Evolutionary conservation across 2,797 vertebrate genomes (phyloP), one percentile per base, ranked within the genome.

Genomic region (Euthynnus affinis): DNA sequence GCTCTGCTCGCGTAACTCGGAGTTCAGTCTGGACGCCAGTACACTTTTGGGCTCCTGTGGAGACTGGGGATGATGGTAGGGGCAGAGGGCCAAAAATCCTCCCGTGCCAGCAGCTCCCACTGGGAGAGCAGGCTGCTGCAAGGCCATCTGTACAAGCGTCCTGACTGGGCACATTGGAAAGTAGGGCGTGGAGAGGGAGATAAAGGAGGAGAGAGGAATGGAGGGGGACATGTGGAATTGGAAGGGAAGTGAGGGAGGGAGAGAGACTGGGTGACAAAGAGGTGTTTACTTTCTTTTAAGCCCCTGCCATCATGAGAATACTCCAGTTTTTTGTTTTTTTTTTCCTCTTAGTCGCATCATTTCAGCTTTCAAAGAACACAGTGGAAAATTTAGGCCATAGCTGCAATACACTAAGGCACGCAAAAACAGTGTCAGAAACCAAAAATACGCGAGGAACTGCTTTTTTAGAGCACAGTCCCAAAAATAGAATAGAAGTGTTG

Each of bases 131-230:
- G 86, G 84, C 87, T 89, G 92, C 88, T 89, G 81, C 76, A 75
- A 64, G 76, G 90, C 93, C 93, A 91, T 94, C 92, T 94, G 93
- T 74, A 89, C 71, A 76, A 71, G 84, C 85, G 64, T 91, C 84
- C 83, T 78, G 76, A 85, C 76, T 42, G 79, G 76, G 76, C 51
- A 65, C 56, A 32, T 53, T 61, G 57, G 78, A 86, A 89, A 85
- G 71, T 82, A 87, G 90, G 81, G 68, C 76, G 71, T 78, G 71
- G 48, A 83, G 67, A 37, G 34, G 61, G 71, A 78, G 82, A 77
- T 60, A 15, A 25, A 60, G 74, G 79, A 71, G 81, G 57, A 77
- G 80, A 71, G 71, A 61, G 46, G 27, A 53, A 37, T 18, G 61
- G 49, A 71, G 52, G 55, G 34, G 34, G 76, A 63, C 55, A 22